Evolutionary conservation across 1,140 invertebrate species (phyloP).

Genomic region (Papilio glaucus): DNA sequence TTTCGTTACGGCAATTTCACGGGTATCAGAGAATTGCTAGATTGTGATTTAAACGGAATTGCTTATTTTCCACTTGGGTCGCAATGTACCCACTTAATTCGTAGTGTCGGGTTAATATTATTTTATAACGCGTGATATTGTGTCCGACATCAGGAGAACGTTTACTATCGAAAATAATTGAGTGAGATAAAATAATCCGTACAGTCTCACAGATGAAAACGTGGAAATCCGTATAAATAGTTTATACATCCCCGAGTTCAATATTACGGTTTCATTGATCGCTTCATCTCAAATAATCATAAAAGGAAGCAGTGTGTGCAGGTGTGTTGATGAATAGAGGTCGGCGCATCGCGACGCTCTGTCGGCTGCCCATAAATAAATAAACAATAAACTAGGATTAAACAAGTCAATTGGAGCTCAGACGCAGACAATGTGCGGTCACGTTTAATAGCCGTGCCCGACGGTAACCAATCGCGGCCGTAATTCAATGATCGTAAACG

Average conservation of each 20-base stretch:
- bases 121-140: slow-evolving; percentile 79
- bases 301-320: background rate
- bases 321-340: slow-evolving; percentile 20
- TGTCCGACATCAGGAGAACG: slow-evolving; percentile 58
- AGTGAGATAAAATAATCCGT: slow-evolving; percentile 20
- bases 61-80: slow-evolving; percentile 79
- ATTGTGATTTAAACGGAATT: slow-evolving; percentile 81
- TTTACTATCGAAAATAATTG: slow-evolving; percentile 54
- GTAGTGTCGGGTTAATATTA: slow-evolving; percentile 68
- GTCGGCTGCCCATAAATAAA: slow-evolving; percentile 67
- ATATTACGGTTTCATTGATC: background rate
- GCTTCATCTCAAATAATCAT: background rate
- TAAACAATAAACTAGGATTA: slow-evolving; percentile 78
- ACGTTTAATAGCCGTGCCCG: slow-evolving; percentile 70
- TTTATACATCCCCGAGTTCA: too few relatives aligned
- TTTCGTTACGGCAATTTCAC: slow-evolving; percentile 82
- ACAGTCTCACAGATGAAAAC: background rate
- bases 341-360: slow-evolving; percentile 13
- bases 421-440: slow-evolving; percentile 72
- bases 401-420: slow-evolving; percentile 72
- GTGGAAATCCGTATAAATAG: background rate
- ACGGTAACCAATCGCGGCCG: slow-evolving; percentile 67
- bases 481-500: slow-evolving; percentile 81
- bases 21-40: slow-evolving; percentile 81
- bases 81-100: slow-evolving; percentile 54